Conservation (phyloP, 2,797 vertebrate species). For the Darevskia nairensis region DNA sequence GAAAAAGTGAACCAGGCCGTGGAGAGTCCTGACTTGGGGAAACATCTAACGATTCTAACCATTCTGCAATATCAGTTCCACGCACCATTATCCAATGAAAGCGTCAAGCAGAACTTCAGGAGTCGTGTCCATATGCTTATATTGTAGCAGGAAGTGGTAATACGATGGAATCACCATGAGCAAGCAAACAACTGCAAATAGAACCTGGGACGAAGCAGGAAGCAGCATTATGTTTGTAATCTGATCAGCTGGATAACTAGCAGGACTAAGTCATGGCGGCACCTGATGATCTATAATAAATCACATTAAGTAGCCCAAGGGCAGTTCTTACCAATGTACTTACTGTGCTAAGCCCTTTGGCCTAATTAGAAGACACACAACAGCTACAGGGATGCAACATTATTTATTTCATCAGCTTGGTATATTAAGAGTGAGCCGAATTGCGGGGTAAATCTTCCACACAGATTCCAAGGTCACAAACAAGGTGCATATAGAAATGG, state of each 20-base stretch:
- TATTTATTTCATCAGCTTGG: too few species aligned
- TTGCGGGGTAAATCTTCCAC: background rate
- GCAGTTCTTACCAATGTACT: background rate
- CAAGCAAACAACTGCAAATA: background rate
- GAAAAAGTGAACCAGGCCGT: background rate
- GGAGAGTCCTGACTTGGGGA: background rate
- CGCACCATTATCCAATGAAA: background rate
- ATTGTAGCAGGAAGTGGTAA: background rate
- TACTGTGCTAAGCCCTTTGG: background rate
- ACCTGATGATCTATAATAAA: background rate
- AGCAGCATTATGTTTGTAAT: background rate
- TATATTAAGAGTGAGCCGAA: background rate
- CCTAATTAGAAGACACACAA: background rate
- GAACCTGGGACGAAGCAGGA: background rate
- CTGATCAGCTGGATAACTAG: background rate
- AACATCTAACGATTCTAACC: background rate
- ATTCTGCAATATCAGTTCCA: background rate
- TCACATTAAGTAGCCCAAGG: background rate
- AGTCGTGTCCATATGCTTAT: background rate
- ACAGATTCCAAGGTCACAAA: background rate
- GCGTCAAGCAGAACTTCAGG: background rate
- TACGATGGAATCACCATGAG: background rate
- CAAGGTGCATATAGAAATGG: background rate
- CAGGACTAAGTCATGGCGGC: accelerated
- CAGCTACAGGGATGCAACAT: background rate